Base-by-base conservation (phyloP, 2,797 vertebrate genomes). In the Columba guinea region DNA sequence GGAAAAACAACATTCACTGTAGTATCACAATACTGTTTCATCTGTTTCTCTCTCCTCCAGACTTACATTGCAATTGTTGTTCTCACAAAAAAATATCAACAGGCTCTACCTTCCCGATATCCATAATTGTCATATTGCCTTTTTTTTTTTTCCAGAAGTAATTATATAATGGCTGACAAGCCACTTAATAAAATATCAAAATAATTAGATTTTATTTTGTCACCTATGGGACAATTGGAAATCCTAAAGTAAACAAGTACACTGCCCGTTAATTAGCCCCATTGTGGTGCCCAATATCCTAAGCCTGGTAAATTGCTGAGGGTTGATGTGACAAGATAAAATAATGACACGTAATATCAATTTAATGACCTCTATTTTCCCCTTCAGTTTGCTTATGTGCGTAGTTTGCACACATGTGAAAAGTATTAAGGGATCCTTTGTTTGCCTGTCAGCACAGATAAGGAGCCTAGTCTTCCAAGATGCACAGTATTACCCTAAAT, bases 141-240 rank as follows among this genome's bases (percentile, higher is more conserved):
- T 39, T 39, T 39, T 39, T 11, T 87, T 94, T 80, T 55, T 86
- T 83, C 60, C 67, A 87, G 58, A 74, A 68, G 37, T 69, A 93
- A 95, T 96, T 91, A 93, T 34, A 51, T 90, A 93, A 92, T 82
- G 53, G 44, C 82, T 68, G 58, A 76, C 28, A 94, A 77, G 86
- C 26, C 64, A 83, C 78, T 97, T 96, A 93, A 96, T 76, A 95
- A 67, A 92, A 89, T 92, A 97, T 51, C 86, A 94, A 91, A 96
- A 97, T 96, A 93, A 97, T 97, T 95, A 96, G 39, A 91, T 95
- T 96, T 95, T 91, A 91, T 95, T 94, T 97, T 85, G 52, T 89
- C 63, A 89, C 67, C 79, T 44, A 97, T 12, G 44, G 79, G 63
- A 77, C 52, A 94, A 48, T 88, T 89, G 67, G 59, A 94, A 52